Percentiles rank a stretch among this genome's conserved stretches.
Evolutionary conservation across 2,888 invertebrate genomes (phyloP).

Genomic region (Teleogryllus oceanicus): DNA sequence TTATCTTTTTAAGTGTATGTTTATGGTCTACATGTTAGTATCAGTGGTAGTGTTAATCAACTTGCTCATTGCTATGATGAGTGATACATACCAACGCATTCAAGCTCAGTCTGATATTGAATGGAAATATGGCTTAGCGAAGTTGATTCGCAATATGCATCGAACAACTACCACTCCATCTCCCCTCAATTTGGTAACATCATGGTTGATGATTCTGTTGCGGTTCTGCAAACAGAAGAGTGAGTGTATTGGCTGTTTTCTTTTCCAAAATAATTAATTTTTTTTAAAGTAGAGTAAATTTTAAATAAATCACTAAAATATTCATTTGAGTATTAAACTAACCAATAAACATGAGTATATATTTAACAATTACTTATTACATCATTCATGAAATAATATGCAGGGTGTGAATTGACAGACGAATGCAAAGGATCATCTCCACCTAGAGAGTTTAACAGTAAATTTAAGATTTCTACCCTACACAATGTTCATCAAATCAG

Average conservation of each 20-base stretch:
- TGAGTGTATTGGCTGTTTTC: conserved; percentile 36
- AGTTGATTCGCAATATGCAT: conserved; percentile 98
- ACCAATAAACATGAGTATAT: no score
- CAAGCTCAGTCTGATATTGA: conserved; percentile 99
- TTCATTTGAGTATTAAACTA: background rate
- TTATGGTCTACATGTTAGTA: conserved; percentile 97
- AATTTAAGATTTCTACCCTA: no score
- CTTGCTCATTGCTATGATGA: conserved; percentile 99
- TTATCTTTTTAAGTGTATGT: conserved; percentile 72
- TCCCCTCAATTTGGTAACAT: conserved; percentile 94
- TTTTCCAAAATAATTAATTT: background rate
- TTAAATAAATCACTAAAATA: background rate
- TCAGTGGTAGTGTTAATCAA: conserved; percentile 97
- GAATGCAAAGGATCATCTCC: no score
- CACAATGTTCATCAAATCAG: no score
- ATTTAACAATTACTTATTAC: no score
- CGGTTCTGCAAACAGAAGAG: conserved; percentile 65
- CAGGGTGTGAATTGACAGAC: no score
- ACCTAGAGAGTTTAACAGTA: no score
- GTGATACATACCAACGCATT: conserved; percentile 98
- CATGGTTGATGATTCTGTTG: conserved; percentile 83
- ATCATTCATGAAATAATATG: no score
- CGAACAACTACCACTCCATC: conserved; percentile 95
- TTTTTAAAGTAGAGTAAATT: background rate
- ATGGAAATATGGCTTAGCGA: conserved; percentile 99